A percentile compares a stretch with the other conserved stretches of the same genome.
phyloP scores from a whole-genome alignment of 1,140 invertebrate species.

The Oncopodura yosiiana region DNA sequence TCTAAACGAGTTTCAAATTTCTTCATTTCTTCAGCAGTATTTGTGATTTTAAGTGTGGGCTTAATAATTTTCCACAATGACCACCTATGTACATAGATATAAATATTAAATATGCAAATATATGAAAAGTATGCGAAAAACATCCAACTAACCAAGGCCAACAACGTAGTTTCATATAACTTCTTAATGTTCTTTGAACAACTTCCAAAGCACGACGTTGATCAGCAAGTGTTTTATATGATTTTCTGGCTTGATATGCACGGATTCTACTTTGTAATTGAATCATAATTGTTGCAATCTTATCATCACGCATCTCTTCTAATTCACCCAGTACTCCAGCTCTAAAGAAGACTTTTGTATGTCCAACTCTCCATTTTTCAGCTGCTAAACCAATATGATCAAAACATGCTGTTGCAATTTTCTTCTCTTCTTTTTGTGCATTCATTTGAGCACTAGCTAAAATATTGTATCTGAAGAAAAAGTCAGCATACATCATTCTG shows the following conservation, averaged over 20 bases:
- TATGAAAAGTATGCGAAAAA: too few relatives aligned
- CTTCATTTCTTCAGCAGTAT: conserved; percentile 28
- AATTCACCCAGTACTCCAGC: conserved; percentile 58
- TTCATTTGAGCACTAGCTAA: conserved; percentile 86
- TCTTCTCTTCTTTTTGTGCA: conserved; percentile 69
- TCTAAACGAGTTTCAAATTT: conserved; percentile 12
- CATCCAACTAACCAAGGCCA: too few relatives aligned
- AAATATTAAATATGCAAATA: too few relatives aligned
- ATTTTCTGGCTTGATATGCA: conserved; percentile 48
- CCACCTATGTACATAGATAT: too few relatives aligned
- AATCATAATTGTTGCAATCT: conserved; percentile 55
- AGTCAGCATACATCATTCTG: conserved; percentile 98
- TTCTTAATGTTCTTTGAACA: conserved; percentile 18
- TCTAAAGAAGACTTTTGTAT: conserved; percentile 83
- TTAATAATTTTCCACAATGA: conserved; percentile 28
- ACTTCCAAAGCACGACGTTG: conserved; percentile 25
- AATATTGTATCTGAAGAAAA: conserved; percentile 86
- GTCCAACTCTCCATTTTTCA: conserved; percentile 90
- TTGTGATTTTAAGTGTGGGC: conserved; percentile 23
- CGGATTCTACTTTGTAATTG: conserved; percentile 54
- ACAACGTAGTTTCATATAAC: conserved; percentile 15
- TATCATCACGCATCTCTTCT: conserved; percentile 58
- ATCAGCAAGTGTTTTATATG: conserved; percentile 17
- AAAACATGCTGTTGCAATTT: conserved; percentile 68
- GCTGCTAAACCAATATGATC: conserved; percentile 73